These are phyloP conservation scores for Gracilinanus agilis DNA, from an alignment of 2,113 vertebrate genomes.

Conservation along the genomic window DNA sequence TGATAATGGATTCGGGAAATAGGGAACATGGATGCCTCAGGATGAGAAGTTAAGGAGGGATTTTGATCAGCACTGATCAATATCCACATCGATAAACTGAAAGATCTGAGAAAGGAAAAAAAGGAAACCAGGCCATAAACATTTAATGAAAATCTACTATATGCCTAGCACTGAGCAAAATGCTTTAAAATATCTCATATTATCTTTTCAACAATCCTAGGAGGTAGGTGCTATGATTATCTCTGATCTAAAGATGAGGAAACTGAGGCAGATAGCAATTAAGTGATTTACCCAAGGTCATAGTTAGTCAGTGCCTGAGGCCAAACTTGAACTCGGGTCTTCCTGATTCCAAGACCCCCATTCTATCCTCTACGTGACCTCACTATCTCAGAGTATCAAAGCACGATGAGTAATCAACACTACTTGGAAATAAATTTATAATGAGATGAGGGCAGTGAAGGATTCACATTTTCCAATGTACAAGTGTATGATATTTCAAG, in stretches of 20 bases:
- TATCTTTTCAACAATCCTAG: neutral
- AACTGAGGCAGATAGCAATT: neutral
- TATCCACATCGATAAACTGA: neutral
- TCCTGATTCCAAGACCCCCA: neutral
- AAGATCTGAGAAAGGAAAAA: neutral
- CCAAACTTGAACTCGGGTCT: neutral
- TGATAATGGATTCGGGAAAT: neutral
- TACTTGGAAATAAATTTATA: constrained; percentile 48
- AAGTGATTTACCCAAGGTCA: neutral
- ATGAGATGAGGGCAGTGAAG: constrained; percentile 11
- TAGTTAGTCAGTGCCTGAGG: neutral
- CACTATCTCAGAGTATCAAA: neutral
- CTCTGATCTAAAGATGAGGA: neutral
- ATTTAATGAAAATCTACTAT: neutral
- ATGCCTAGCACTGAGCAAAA: neutral
- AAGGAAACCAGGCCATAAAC: neutral
- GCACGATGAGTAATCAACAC: neutral
- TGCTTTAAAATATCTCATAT: neutral
- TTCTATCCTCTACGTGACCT: neutral
- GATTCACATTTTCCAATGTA: constrained; percentile 50
- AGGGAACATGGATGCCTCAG: neutral
- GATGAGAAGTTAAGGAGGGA: neutral
- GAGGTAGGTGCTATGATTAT: neutral
- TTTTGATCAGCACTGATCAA: neutral
- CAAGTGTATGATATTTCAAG: constrained; percentile 37